These are phyloP conservation scores for Aramus guarauna DNA, from an alignment of 2,113 vertebrate genomes.

Conservation along the genomic window DNA sequence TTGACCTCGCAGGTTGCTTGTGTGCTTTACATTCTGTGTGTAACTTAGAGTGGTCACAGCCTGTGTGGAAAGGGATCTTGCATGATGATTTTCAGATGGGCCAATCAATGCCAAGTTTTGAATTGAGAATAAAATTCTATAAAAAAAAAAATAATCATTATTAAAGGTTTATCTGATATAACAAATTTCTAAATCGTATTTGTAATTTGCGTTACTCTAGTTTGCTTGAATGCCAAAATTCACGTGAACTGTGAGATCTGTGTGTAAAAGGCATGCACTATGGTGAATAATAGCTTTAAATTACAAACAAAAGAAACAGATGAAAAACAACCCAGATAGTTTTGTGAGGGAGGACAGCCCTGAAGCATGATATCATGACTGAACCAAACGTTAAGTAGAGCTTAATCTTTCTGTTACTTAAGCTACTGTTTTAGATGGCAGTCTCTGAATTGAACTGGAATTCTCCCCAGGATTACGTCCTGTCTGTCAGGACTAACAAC, in stretches of 20 bases:
- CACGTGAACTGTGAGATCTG: not conserved
- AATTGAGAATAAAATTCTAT: not conserved
- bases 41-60: not conserved
- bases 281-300: not conserved
- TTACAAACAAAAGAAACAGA: not conserved
- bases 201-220: not conserved
- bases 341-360: not conserved
- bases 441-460: not conserved
- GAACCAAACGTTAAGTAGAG: not conserved
- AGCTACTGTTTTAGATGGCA: not conserved
- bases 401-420: not conserved
- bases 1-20: not conserved
- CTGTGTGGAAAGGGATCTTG: not conserved
- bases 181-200: not conserved
- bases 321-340: not conserved
- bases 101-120: not conserved
- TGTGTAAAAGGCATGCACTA: not conserved
- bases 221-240: not conserved
- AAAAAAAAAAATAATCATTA: not conserved
- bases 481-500: not conserved
- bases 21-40: not conserved
- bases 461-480: rapidly evolving
- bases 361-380: not conserved
- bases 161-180: not conserved
- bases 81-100: not conserved